Evolutionary conservation across 1,140 invertebrate genomes (phyloP).

Genomic region (Drosophila kanapiae): DNA sequence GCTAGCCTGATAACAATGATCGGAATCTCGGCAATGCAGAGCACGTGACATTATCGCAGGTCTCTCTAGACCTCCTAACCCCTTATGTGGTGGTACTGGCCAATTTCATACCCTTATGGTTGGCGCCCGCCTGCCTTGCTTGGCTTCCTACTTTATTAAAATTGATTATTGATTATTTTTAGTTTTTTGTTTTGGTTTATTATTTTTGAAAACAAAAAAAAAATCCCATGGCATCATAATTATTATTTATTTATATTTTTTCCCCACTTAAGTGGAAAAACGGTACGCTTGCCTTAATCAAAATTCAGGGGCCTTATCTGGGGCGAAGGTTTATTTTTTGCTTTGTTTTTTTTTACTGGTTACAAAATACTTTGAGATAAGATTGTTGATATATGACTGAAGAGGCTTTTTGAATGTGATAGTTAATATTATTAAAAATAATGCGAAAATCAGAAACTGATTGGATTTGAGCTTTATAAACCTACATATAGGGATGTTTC

Average conservation of each 20-base stretch:
- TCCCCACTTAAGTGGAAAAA: conserved; percentile 33
- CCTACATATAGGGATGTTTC: background rate
- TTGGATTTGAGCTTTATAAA: conserved; percentile 7
- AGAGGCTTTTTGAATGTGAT: conserved; percentile 55
- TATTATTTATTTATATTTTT: conserved; percentile 42
- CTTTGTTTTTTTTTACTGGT: conserved; percentile 49
- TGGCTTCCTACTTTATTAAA: conserved; percentile 34
- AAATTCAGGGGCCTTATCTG: conserved; percentile 66
- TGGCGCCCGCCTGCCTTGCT: conserved; percentile 1
- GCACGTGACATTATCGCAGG: conserved; percentile 49
- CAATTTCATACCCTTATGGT: conserved; percentile 4
- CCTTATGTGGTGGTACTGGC: conserved; percentile 5
- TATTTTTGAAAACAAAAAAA: conserved; percentile 10
- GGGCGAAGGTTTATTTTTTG: conserved; percentile 37
- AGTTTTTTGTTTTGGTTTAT: conserved; percentile 36
- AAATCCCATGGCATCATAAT: conserved; percentile 43
- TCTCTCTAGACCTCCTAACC: conserved; percentile 16
- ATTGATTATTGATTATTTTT: conserved; percentile 54
- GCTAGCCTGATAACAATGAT: conserved; percentile 32
- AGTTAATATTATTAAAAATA: conserved; percentile 72
- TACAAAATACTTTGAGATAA: conserved; percentile 72
- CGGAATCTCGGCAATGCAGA: conserved; percentile 33
- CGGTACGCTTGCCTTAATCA: conserved; percentile 59
- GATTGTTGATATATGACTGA: conserved; percentile 62
- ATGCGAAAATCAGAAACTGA: conserved; percentile 40